These are phyloP conservation scores for Dromius quadrimaculatus DNA, from an alignment of 2,888 invertebrate genomes.

Conservation along the genomic window DNA sequence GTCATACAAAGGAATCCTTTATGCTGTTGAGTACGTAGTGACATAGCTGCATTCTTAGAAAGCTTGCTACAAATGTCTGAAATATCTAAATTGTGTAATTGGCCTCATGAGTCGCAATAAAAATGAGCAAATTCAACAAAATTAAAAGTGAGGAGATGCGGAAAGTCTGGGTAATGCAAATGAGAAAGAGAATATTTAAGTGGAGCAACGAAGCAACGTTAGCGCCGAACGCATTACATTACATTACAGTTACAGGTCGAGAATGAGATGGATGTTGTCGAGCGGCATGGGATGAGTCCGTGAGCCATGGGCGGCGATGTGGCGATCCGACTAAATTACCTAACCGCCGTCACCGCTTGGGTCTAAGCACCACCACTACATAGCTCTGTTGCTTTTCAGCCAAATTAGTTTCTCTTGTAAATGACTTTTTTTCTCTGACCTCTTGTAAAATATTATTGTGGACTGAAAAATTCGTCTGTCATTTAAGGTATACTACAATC, in stretches of 20 bases:
- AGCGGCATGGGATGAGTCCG: neutral
- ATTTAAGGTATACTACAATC: slow-evolving; percentile 24
- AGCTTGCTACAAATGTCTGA: too few species aligned
- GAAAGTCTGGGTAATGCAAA: neutral
- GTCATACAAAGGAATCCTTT: slow-evolving; percentile 36
- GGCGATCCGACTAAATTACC: slow-evolving; percentile 38
- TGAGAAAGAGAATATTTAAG: slow-evolving; percentile 3
- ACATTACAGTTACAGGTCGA: slow-evolving; percentile 2
- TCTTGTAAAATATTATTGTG: slow-evolving; percentile 41
- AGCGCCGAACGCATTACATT: neutral
- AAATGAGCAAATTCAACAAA: too few species aligned
- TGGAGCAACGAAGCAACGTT: neutral
- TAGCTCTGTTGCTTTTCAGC: slow-evolving; percentile 13
- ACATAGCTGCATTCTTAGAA: neutral
- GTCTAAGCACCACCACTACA: slow-evolving; percentile 3
- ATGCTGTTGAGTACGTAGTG: neutral
- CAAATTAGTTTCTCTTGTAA: slow-evolving; percentile 42
- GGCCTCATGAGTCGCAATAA: too few species aligned
- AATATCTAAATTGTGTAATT: too few species aligned
- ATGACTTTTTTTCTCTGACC: slow-evolving; percentile 34
- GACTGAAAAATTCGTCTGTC: slow-evolving; percentile 44
- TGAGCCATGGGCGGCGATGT: slow-evolving; percentile 33
- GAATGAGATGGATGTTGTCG: neutral
- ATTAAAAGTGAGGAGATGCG: neutral
- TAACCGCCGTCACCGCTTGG: slow-evolving; percentile 30